These are phyloP conservation scores for Actenoides hombroni DNA, from an alignment of 2,113 vertebrate genomes.

Conservation along the genomic window DNA sequence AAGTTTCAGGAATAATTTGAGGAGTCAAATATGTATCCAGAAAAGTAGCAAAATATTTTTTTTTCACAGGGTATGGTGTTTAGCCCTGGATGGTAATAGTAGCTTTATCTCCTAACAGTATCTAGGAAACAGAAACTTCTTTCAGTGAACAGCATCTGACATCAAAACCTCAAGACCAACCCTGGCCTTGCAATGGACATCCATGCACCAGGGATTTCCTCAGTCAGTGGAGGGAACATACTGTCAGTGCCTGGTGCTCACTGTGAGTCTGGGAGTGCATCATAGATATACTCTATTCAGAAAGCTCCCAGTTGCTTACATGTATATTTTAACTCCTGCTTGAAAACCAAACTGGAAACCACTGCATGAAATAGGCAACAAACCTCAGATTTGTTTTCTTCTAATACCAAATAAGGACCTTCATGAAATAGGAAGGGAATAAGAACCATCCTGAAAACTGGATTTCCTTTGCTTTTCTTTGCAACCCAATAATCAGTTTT, in stretches of 20 bases:
- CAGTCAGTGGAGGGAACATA: not conserved
- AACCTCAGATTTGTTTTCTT: not conserved
- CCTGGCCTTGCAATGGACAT: not conserved
- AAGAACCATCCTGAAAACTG: not conserved
- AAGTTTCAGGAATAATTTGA: not conserved
- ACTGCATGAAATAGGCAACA: not conserved
- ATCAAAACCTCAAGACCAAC: not conserved
- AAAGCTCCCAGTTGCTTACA: not conserved
- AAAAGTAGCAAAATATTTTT: not conserved
- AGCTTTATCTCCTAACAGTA: not conserved
- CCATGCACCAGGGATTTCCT: not conserved
- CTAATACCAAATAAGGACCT: not conserved
- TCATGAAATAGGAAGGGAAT: not conserved
- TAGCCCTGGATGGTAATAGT: not conserved
- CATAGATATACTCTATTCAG: not conserved
- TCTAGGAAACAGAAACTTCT: not conserved
- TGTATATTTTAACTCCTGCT: not conserved
- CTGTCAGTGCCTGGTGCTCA: fast-evolving
- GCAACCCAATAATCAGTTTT: not conserved
- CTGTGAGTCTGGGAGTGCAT: not conserved
- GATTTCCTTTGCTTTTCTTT: not conserved
- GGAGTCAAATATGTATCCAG: not conserved
- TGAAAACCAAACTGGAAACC: not conserved
- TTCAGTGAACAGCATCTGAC: not conserved
- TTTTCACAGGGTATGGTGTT: not conserved